phyloP scores from a whole-genome alignment of 1,140 invertebrate species.

The Ips nitidus region DNA sequence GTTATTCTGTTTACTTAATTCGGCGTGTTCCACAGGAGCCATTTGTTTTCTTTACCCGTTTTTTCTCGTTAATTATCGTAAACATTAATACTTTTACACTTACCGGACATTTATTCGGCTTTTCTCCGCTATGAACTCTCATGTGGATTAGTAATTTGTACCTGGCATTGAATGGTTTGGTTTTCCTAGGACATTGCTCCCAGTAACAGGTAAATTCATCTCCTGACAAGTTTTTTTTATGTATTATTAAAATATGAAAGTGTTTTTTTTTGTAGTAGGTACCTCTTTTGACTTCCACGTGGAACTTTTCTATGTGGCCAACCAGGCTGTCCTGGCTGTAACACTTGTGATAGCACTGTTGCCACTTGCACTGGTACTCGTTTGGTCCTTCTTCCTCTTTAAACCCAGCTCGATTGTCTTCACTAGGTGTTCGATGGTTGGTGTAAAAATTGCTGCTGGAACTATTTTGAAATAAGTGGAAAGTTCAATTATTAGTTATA shows the following conservation, averaged over 20 bases:
- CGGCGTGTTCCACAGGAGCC: slow-evolving; percentile 1
- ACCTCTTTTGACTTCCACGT: slow-evolving; percentile 82
- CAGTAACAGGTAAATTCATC: slow-evolving; percentile 93
- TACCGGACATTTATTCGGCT: slow-evolving; percentile 94
- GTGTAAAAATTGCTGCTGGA: slow-evolving; percentile 32
- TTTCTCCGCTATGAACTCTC: slow-evolving; percentile 93
- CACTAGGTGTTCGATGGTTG: not conserved
- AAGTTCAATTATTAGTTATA: not conserved
- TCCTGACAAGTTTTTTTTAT: slow-evolving; percentile 49
- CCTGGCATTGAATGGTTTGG: slow-evolving; percentile 90
- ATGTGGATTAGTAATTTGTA: slow-evolving; percentile 97
- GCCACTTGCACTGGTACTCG: slow-evolving; percentile 74
- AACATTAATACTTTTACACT: slow-evolving; percentile 53
- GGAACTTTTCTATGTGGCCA: slow-evolving; percentile 85
- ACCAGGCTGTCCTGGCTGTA: slow-evolving; percentile 78
- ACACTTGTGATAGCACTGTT: slow-evolving; percentile 79
- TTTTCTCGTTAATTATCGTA: not conserved
- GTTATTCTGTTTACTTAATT: slow-evolving; percentile 21
- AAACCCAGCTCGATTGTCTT: not conserved
- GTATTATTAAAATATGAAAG: not conserved
- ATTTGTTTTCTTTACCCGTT: slow-evolving; percentile 1
- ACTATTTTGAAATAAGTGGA: slow-evolving; percentile 8
- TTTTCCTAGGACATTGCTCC: slow-evolving; percentile 80
- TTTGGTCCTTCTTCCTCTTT: slow-evolving; percentile 4
- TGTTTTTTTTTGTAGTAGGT: slow-evolving; percentile 19